phyloP scores from a whole-genome alignment of 2,113 vertebrate genomes.

The Shinisaurus crocodilurus region DNA sequence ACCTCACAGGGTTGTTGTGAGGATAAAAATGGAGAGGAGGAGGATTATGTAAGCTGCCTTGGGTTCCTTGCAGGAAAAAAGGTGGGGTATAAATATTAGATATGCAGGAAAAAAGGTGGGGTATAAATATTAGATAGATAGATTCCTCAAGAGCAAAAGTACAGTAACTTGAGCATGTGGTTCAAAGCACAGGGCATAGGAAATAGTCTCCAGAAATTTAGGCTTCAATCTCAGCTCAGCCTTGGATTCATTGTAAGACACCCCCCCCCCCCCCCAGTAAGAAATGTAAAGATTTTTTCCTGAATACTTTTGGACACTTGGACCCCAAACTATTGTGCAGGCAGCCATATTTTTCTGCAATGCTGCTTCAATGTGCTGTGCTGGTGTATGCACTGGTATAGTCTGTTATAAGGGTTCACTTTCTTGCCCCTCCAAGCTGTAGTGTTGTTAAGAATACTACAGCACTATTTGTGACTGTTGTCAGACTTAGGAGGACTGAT shows the following conservation, averaged over 20 bases:
- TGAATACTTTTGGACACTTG: not conserved
- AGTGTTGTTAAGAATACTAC: not conserved
- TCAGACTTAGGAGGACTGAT: not conserved
- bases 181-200: not conserved
- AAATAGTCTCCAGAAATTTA: not conserved
- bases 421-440: not conserved
- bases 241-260: not conserved
- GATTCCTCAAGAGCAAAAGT: not conserved
- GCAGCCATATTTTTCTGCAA: no score
- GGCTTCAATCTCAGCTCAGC: not conserved
- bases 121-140: no score
- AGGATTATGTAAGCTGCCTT: no score
- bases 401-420: not conserved
- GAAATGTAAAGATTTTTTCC: not conserved
- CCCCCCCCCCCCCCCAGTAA: no score
- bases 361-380: not conserved
- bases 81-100: no score
- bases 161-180: not conserved
- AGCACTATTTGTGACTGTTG: not conserved
- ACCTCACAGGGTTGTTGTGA: no score
- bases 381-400: not conserved
- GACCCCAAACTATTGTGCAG: not conserved
- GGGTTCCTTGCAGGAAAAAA: no score
- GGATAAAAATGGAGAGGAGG: no score
- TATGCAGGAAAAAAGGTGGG: no score